A percentile compares a stretch with the other conserved stretches of the same genome.
Conservation (phyloP, 2,888 invertebrate species). For the Thereva unica region DNA sequence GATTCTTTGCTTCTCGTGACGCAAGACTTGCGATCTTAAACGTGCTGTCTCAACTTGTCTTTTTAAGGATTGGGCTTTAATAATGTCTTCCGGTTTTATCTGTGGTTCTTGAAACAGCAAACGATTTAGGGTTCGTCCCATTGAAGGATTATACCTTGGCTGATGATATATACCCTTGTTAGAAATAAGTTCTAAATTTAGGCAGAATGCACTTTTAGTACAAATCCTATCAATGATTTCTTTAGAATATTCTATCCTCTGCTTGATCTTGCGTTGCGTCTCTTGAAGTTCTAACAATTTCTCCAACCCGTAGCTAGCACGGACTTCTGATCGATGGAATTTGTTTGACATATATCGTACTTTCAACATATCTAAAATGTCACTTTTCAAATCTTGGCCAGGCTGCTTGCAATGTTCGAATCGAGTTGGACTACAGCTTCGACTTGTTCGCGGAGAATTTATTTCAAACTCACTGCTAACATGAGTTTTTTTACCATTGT, state of each 20-base stretch:
- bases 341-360: conserved; percentile 53
- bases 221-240: conserved; percentile 61
- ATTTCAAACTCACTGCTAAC: conserved; percentile 46
- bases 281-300: conserved; percentile 72
- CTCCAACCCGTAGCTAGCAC: conserved; percentile 72
- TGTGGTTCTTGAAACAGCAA: conserved; percentile 49
- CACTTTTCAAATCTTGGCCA: conserved; percentile 4
- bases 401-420: background rate
- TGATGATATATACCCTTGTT: conserved; percentile 45
- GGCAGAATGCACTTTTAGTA: conserved; percentile 57
- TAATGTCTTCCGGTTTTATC: conserved; percentile 51
- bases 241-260: conserved; percentile 67
- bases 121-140: conserved; percentile 54
- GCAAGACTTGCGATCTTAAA: conserved; percentile 70
- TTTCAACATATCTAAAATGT: conserved; percentile 48
- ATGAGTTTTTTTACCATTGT: background rate
- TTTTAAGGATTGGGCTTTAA: conserved; percentile 54
- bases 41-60: conserved; percentile 67
- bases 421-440: conserved; percentile 49
- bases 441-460: conserved; percentile 52
- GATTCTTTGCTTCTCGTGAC: conserved; percentile 71
- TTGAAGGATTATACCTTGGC: conserved; percentile 51
- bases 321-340: conserved; percentile 66
- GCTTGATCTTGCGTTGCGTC: conserved; percentile 73
- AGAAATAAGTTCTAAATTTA: conserved; percentile 45